Percentiles rank a stretch among this genome's conserved stretches.
Conservation (phyloP, 2,797 vertebrate species). For the Taenioides sp. region DNA sequence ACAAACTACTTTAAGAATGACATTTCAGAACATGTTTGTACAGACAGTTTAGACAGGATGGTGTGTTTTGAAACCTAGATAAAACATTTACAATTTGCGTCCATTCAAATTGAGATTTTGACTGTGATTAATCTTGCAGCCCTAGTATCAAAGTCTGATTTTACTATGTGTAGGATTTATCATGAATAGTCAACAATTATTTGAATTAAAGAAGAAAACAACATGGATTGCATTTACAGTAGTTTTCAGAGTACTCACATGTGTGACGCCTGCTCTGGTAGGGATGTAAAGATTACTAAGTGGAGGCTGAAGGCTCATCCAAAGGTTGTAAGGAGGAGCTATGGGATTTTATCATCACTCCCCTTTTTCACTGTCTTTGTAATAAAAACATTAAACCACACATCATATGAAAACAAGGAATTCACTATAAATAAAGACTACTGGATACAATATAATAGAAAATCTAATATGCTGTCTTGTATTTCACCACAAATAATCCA, state of each 20-base stretch:
- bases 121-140: too few species aligned
- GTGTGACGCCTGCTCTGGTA: constrained; percentile 13
- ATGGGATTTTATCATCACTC: constrained; percentile 3
- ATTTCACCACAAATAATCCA: neutral
- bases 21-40: too few species aligned
- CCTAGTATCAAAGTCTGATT: neutral
- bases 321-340: constrained; percentile 74
- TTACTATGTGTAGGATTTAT: neutral
- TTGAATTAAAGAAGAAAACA: too few species aligned
- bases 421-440: neutral
- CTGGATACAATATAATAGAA: neutral
- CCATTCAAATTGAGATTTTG: too few species aligned
- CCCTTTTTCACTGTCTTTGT: constrained; percentile 3
- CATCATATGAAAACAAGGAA: neutral
- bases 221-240: neutral
- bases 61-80: too few species aligned
- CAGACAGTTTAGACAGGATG: too few species aligned
- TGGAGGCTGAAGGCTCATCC: constrained; percentile 32
- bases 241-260: constrained; percentile 39
- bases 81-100: too few species aligned
- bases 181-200: neutral
- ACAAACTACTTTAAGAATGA: too few species aligned
- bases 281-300: constrained; percentile 13
- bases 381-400: neutral
- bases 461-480: neutral